Conservation (phyloP, 2,888 invertebrate species). For the Drepana falcataria region DNA sequence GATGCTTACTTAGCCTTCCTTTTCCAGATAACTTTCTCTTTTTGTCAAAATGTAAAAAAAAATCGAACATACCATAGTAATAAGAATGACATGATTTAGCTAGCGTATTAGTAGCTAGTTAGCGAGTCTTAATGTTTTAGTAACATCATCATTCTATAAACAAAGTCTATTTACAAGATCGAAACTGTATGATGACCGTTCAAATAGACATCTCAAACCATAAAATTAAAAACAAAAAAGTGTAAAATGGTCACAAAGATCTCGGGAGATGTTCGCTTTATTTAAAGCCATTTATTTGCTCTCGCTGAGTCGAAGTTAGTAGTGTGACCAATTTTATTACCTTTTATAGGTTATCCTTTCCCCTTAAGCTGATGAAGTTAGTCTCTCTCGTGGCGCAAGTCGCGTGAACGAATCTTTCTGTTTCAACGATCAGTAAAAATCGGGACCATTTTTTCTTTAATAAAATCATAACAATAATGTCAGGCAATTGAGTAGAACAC, state of each 20-base stretch:
- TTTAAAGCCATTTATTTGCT: slow-evolving; percentile 23
- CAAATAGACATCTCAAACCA: not conserved
- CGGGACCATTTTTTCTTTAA: slow-evolving; percentile 26
- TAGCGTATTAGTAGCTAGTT: too few relatives aligned
- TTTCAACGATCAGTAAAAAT: slow-evolving; percentile 26
- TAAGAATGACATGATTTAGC: too few relatives aligned
- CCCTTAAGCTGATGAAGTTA: slow-evolving; percentile 45
- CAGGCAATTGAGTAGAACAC: slow-evolving; percentile 35
- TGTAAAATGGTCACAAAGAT: slow-evolving; percentile 38
- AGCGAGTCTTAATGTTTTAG: too few relatives aligned
- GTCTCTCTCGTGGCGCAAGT: slow-evolving; percentile 18
- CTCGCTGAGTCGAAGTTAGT: slow-evolving; percentile 35
- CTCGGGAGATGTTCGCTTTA: slow-evolving; percentile 47
- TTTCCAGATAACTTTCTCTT: slow-evolving; percentile 6
- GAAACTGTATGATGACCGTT: slow-evolving; percentile 9
- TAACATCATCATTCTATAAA: too few relatives aligned
- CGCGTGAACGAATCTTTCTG: slow-evolving; percentile 17
- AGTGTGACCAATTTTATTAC: slow-evolving; percentile 51
- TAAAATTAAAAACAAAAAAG: slow-evolving; percentile 14
- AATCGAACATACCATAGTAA: too few relatives aligned
- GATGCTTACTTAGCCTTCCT: slow-evolving; percentile 20
- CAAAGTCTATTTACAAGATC: not conserved
- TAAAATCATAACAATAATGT: slow-evolving; percentile 30
- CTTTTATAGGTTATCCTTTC: slow-evolving; percentile 48
- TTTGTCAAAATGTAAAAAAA: too few relatives aligned